Evolutionary conservation across 2,888 invertebrate species (phyloP).

Genomic region (Drosophila paranaensis): DNA sequence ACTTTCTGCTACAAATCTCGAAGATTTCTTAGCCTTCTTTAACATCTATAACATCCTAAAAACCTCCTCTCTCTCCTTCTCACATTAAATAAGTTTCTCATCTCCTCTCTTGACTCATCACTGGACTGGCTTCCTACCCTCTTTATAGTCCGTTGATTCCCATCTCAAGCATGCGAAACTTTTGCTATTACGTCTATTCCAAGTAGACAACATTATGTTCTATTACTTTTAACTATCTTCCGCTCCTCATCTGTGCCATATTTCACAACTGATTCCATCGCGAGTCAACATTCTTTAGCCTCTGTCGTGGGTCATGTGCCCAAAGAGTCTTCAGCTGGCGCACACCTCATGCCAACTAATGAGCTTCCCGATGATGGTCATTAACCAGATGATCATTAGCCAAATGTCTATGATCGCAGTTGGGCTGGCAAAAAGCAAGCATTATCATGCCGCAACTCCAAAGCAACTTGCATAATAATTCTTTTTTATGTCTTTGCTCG

Average conservation of each 20-base stretch:
- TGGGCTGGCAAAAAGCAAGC: constrained; percentile 35
- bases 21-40: not conserved
- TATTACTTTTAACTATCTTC: not conserved
- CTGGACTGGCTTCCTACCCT: not conserved
- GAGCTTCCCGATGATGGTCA: constrained; percentile 4
- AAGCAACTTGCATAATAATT: constrained; percentile 68
- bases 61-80: not conserved
- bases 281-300: constrained; percentile 21
- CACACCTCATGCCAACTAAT: constrained; percentile 20
- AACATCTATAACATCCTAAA: not conserved
- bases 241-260: not conserved
- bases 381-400: constrained; percentile 8
- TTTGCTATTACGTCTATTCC: not conserved
- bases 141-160: constrained; percentile 2
- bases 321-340: constrained; percentile 18
- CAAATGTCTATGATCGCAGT: constrained; percentile 4
- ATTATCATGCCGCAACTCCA: constrained; percentile 54
- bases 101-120: not conserved
- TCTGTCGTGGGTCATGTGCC: constrained; percentile 27
- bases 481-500: constrained; percentile 68
- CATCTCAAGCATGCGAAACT: constrained; percentile 2
- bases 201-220: constrained; percentile 1
- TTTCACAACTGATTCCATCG: constrained; percentile 5
- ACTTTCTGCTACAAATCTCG: not conserved
- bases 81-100: not conserved